phyloP scores from a whole-genome alignment of 2,888 invertebrate genomes.

The Macroteleia sp. region DNA sequence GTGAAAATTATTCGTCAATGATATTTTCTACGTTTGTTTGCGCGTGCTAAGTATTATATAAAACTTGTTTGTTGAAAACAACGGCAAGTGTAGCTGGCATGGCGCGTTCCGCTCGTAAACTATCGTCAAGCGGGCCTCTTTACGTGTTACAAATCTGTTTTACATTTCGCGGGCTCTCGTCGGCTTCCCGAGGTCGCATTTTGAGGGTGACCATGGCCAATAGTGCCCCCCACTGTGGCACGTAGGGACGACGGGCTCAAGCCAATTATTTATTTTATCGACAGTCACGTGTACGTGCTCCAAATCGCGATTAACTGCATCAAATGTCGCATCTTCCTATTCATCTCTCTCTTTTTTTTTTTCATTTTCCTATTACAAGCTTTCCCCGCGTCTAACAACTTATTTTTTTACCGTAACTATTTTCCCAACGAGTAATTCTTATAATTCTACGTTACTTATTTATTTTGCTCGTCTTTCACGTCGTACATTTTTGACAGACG shows the following conservation, averaged over 20 bases:
- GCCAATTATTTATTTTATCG: slow-evolving; percentile 28
- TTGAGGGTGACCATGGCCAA: slow-evolving; percentile 6
- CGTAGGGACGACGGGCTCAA: not conserved
- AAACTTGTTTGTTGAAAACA: slow-evolving; percentile 26
- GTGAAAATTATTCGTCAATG: not conserved
- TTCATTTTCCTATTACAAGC: no score
- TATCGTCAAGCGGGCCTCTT: slow-evolving; percentile 20
- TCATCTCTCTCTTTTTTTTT: no score
- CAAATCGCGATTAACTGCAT: slow-evolving; percentile 1
- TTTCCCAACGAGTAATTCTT: no score
- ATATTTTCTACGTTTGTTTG: slow-evolving; percentile 15
- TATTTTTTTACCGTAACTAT: no score
- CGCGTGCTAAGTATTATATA: slow-evolving; percentile 3
- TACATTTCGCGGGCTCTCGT: slow-evolving; percentile 23
- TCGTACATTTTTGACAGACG: no score
- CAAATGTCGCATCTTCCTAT: no score
- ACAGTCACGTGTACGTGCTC: slow-evolving; percentile 30
- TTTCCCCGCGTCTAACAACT: no score
- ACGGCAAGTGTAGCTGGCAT: slow-evolving; percentile 69
- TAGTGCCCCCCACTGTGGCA: not conserved
- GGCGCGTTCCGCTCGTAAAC: slow-evolving; percentile 69
- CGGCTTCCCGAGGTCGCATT: not conserved
- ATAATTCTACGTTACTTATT: no score
- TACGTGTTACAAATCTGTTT: slow-evolving; percentile 29
- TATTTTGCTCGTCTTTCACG: no score